Percentiles rank a stretch among this genome's conserved stretches.
phyloP scores from a whole-genome alignment of 1,140 invertebrate genomes.

The Pachypeltis micranthus region DNA sequence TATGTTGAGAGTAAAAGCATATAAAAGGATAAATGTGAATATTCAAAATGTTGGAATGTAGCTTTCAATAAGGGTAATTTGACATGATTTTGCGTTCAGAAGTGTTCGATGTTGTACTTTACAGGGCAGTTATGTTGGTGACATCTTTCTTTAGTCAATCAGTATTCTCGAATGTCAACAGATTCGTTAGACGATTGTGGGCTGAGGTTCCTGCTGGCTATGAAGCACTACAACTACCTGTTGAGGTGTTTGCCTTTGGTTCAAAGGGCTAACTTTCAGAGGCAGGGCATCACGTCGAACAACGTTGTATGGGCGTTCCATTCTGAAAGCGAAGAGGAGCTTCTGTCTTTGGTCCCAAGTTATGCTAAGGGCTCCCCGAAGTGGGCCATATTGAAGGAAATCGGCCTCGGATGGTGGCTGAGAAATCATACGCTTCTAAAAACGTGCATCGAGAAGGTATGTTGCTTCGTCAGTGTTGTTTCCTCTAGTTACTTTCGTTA shows the following conservation, averaged over 20 bases:
- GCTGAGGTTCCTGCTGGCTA: conserved; percentile 85
- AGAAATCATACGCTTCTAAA: conserved; percentile 71
- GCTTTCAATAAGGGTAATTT: too few species aligned
- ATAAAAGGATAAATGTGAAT: too few species aligned
- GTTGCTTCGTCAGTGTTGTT: too few species aligned
- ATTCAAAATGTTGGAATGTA: too few species aligned
- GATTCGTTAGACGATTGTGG: conserved; percentile 97
- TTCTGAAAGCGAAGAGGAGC: conserved; percentile 93
- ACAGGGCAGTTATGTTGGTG: too few species aligned
- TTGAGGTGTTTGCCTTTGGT: conserved; percentile 75
- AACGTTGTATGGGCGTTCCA: conserved; percentile 99
- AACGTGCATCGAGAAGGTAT: conserved; percentile 74
- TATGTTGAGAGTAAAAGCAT: too few species aligned
- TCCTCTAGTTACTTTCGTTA: not conserved
- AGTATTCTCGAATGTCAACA: too few species aligned
- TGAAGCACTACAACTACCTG: conserved; percentile 97
- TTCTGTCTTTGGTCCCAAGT: conserved; percentile 80
- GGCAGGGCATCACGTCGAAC: conserved; percentile 78
- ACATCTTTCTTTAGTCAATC: not conserved
- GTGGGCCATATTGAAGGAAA: conserved; percentile 85
- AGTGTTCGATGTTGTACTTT: too few species aligned
- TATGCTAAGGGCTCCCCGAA: conserved; percentile 69
- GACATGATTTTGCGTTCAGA: too few species aligned
- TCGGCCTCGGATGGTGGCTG: conserved; percentile 93
- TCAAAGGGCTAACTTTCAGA: conserved; percentile 75